These are phyloP conservation scores for Sarcophaga bullata DNA, from an alignment of 1,140 invertebrate species.

Conservation along the genomic window DNA sequence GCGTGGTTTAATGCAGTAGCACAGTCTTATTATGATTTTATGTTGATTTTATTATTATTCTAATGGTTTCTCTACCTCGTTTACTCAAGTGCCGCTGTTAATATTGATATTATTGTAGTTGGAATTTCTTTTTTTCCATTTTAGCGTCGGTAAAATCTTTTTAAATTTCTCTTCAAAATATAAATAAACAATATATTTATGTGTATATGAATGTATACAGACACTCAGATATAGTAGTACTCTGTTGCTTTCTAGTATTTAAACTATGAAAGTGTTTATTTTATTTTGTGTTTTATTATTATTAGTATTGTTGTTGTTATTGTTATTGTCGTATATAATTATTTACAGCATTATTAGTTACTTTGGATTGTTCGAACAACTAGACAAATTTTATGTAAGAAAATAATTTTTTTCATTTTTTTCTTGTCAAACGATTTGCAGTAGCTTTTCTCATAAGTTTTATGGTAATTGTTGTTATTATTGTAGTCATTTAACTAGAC, in stretches of 20 bases:
- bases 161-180: neutral
- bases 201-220: too few relatives aligned
- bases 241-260: conserved; percentile 15
- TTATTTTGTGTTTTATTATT: neutral
- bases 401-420: conserved; percentile 56
- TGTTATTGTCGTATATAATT: conserved; percentile 58
- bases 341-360: conserved; percentile 63
- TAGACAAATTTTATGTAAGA: conserved; percentile 63
- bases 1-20: conserved; percentile 37
- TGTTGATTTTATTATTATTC: conserved; percentile 37
- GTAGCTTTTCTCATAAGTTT: neutral
- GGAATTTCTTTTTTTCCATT: conserved; percentile 46
- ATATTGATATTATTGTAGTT: conserved; percentile 13
- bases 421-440: conserved; percentile 48
- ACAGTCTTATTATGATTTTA: conserved; percentile 37
- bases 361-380: conserved; percentile 62
- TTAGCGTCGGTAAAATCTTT: conserved; percentile 54
- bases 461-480: neutral
- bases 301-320: neutral
- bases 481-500: neutral
- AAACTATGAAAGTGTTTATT: neutral
- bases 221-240: neutral
- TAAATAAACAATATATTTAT: neutral
- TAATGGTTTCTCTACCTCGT: conserved; percentile 54
- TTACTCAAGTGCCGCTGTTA: conserved; percentile 44